Evolutionary conservation across 2,797 vertebrate species (phyloP).

Genomic region (Agapornis canus): DNA sequence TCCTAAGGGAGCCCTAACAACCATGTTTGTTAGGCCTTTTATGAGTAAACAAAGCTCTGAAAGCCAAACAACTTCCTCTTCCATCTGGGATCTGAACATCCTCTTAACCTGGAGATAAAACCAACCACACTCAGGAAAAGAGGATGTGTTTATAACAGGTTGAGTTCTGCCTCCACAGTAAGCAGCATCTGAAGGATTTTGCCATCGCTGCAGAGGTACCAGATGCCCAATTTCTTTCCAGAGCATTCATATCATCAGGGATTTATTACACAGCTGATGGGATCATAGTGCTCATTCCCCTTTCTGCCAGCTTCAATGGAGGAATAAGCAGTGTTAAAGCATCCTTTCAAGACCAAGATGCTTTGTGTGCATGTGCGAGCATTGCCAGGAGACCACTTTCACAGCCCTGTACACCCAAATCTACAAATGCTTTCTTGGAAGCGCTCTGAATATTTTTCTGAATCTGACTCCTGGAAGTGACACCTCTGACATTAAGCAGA

Average conservation of each 20-base stretch:
- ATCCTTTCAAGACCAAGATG: background rate
- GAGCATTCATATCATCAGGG: background rate
- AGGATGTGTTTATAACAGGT: background rate
- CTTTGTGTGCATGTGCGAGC: background rate
- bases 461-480: background rate
- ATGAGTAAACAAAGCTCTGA: slow-evolving; percentile 84
- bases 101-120: slow-evolving; percentile 30
- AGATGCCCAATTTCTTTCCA: background rate
- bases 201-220: background rate
- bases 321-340: background rate
- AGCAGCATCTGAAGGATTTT: slow-evolving; percentile 10
- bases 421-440: background rate
- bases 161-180: slow-evolving; percentile 10
- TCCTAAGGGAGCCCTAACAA: slow-evolving; percentile 69
- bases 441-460: background rate
- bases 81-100: slow-evolving; percentile 34
- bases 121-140: background rate
- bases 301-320: background rate
- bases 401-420: background rate
- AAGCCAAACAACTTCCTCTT: slow-evolving; percentile 56
- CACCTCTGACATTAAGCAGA: background rate
- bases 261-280: background rate
- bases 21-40: slow-evolving; percentile 83
- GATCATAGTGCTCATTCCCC: background rate
- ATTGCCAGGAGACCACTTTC: background rate